Conservation (phyloP, 1,140 invertebrate genomes). For the Diabrotica virgifera region DNA sequence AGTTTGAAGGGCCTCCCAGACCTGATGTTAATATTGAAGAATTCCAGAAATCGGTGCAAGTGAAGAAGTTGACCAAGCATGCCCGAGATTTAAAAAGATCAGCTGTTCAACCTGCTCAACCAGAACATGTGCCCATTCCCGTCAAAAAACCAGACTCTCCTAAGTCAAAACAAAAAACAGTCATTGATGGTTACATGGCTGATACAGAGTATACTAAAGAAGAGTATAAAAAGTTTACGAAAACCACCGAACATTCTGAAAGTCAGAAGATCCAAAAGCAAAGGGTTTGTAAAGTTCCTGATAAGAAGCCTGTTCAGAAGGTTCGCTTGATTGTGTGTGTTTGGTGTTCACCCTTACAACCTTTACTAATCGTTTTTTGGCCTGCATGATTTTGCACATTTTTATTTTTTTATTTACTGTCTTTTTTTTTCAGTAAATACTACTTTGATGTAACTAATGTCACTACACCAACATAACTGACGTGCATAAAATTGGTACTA, state of each 20-base stretch:
- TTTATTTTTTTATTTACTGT: constrained; percentile 9
- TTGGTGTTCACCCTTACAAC: not conserved
- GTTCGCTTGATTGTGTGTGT: constrained; percentile 36
- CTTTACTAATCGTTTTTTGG: not conserved
- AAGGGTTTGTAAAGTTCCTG: constrained; percentile 35
- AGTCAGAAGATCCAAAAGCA: constrained; percentile 28
- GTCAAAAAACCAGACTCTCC: constrained; percentile 56
- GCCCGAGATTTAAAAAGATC: constrained; percentile 26
- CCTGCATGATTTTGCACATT: constrained; percentile 3
- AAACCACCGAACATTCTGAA: constrained; percentile 31
- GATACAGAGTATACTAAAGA: constrained; percentile 58
- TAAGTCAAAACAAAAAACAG: constrained; percentile 54
- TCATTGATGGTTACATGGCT: constrained; percentile 62
- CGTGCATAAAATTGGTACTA: too few relatives aligned
- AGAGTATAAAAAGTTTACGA: constrained; percentile 36
- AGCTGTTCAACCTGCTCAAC: constrained; percentile 45
- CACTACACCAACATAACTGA: too few relatives aligned
- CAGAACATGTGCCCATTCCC: constrained; percentile 51
- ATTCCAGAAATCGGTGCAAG: constrained; percentile 40
- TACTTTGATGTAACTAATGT: not conserved
- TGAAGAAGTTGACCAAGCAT: constrained; percentile 39
- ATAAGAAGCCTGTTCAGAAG: constrained; percentile 40
- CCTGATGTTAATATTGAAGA: constrained; percentile 46
- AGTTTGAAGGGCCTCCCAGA: constrained; percentile 52
- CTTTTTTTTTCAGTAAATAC: constrained; percentile 6